phyloP scores from a whole-genome alignment of 2,797 vertebrate species.

The Sylvilagus floridanus region DNA sequence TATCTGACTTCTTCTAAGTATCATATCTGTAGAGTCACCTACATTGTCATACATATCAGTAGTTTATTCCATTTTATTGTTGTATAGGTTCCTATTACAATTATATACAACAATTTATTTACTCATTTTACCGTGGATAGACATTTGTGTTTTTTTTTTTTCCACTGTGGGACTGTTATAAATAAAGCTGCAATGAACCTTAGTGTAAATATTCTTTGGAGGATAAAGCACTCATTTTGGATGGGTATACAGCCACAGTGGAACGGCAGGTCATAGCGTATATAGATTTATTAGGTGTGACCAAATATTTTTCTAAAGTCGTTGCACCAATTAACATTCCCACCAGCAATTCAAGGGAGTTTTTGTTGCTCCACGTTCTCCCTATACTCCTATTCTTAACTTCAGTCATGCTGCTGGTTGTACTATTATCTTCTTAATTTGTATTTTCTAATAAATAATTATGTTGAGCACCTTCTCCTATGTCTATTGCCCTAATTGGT shows the following conservation, averaged over 20 bases:
- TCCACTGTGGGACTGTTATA: neutral
- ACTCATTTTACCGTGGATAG: neutral
- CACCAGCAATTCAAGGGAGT: neutral
- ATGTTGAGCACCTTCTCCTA: neutral
- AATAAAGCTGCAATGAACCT: neutral
- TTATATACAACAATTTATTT: neutral
- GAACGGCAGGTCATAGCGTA: neutral
- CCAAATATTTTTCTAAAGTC: neutral
- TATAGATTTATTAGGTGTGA: neutral
- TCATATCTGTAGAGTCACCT: neutral
- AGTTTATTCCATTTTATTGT: neutral
- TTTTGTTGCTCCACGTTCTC: neutral
- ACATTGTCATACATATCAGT: neutral
- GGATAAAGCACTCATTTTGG: neutral
- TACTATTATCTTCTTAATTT: neutral
- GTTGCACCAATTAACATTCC: neutral
- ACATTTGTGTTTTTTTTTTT: neutral
- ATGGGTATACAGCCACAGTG: neutral
- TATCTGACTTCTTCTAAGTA: neutral
- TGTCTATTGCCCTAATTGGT: neutral
- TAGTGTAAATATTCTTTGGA: neutral
- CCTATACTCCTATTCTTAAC: neutral
- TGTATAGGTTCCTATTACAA: neutral
- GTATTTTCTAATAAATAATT: conserved; percentile 33
- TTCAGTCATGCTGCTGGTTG: neutral